Conservation (phyloP, 2,113 vertebrate species). For the Carollia perspicillata region DNA sequence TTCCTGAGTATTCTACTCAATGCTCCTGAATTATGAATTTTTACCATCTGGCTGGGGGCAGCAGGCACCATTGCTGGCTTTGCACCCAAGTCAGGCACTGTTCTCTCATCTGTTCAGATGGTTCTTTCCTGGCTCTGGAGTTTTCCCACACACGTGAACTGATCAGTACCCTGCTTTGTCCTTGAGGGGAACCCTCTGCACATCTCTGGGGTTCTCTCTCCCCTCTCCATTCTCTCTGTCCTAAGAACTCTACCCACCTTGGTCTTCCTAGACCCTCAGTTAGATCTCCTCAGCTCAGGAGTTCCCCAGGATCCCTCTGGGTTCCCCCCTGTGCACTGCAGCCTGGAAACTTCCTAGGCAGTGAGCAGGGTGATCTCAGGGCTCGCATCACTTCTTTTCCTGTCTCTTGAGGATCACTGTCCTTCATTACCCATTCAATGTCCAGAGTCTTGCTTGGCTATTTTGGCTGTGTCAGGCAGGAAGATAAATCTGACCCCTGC, state of each 20-base stretch:
- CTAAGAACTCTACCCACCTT: not conserved
- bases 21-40: not conserved
- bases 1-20: not conserved
- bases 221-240: not conserved
- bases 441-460: not conserved
- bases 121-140: not conserved
- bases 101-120: not conserved
- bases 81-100: not conserved
- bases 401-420: not conserved
- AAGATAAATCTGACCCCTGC: not conserved
- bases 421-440: not conserved
- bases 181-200: not conserved
- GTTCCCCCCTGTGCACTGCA: not conserved
- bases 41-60: not conserved
- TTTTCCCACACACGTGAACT: not conserved
- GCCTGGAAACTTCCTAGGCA: not conserved
- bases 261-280: not conserved
- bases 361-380: not conserved
- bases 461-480: not conserved
- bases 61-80: not conserved
- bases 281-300: not conserved
- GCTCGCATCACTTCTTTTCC: not conserved
- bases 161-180: not conserved
- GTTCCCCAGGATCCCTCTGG: not conserved
- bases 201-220: not conserved